These are phyloP conservation scores for Girardinus metallicus DNA, from an alignment of 2,797 vertebrate genomes.

Conservation along the genomic window DNA sequence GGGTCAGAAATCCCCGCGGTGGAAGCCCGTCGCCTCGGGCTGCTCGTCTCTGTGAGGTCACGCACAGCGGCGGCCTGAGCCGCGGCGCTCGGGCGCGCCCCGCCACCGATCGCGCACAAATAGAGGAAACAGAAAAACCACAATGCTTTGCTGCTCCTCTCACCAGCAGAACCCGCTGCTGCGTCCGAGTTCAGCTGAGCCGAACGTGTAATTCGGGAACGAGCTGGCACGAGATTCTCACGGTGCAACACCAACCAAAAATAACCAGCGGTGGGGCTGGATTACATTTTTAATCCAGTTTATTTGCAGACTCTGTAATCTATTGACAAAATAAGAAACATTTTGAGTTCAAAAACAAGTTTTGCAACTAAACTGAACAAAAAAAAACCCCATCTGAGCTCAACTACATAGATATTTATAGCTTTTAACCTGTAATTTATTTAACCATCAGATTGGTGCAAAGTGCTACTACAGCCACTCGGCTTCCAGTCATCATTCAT, in stretches of 20 bases:
- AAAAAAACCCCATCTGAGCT: neutral
- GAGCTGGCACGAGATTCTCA: neutral
- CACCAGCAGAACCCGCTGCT: slow-evolving; percentile 39
- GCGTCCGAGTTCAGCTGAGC: slow-evolving; percentile 14
- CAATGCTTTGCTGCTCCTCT: slow-evolving; percentile 47
- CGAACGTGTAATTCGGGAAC: neutral
- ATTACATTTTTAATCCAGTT: neutral
- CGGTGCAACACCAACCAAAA: neutral
- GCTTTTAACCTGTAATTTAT: neutral
- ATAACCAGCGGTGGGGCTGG: neutral
- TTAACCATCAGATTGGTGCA: too few relatives aligned
- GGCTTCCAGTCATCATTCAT: too few relatives aligned
- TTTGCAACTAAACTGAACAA: neutral
- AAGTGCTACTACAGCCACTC: too few relatives aligned
- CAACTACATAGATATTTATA: neutral
- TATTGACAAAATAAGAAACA: neutral
- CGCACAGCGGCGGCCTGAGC: slow-evolving; percentile 66
- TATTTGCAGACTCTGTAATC: neutral
- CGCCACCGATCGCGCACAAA: slow-evolving; percentile 72
- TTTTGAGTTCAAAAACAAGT: neutral
- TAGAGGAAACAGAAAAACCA: slow-evolving; percentile 73
- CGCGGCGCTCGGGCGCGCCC: slow-evolving; percentile 68
- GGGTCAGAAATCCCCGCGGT: slow-evolving; percentile 55
- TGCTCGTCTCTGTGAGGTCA: slow-evolving; percentile 62
- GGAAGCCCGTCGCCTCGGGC: slow-evolving; percentile 40